Conservation (phyloP, 2,797 vertebrate species). For the Pogoniulus pusillus region DNA sequence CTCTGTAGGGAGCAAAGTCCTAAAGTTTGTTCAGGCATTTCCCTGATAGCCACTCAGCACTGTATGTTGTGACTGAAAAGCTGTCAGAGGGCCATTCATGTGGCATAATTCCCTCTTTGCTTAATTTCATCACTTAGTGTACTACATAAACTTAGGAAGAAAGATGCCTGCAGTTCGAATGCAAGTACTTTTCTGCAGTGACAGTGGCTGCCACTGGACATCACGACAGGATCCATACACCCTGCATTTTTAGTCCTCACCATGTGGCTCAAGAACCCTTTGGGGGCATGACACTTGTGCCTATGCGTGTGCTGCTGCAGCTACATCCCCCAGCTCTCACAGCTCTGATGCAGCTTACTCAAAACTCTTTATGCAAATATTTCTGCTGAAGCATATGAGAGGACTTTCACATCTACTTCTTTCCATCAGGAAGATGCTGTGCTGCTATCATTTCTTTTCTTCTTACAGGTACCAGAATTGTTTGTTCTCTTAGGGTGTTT, state of each 20-base stretch:
- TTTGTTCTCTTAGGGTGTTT: conserved; percentile 9
- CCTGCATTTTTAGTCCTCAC: not conserved
- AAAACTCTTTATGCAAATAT: not conserved
- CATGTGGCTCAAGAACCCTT: not conserved
- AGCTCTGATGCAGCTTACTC: not conserved
- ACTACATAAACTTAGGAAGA: not conserved
- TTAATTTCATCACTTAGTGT: not conserved
- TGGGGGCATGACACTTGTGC: not conserved
- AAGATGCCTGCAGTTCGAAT: not conserved
- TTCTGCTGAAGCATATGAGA: not conserved
- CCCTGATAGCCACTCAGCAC: not conserved
- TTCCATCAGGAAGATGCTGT: not conserved
- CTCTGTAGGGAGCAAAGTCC: not conserved
- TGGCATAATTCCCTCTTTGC: not conserved
- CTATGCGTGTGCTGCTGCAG: too few species aligned
- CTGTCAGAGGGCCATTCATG: not conserved
- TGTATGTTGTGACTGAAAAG: not conserved
- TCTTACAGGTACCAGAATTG: not conserved
- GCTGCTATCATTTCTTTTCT: not conserved
- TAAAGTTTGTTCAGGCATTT: not conserved
- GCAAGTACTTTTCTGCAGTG: not conserved
- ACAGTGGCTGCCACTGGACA: not conserved
- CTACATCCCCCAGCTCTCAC: not conserved
- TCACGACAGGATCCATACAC: not conserved
- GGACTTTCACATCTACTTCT: not conserved